Percentiles rank a stretch among this genome's conserved stretches.
These are phyloP conservation scores for Caenorhabditis auriculariae DNA, from an alignment of 2,888 invertebrate genomes.

Conservation along the genomic window DNA sequence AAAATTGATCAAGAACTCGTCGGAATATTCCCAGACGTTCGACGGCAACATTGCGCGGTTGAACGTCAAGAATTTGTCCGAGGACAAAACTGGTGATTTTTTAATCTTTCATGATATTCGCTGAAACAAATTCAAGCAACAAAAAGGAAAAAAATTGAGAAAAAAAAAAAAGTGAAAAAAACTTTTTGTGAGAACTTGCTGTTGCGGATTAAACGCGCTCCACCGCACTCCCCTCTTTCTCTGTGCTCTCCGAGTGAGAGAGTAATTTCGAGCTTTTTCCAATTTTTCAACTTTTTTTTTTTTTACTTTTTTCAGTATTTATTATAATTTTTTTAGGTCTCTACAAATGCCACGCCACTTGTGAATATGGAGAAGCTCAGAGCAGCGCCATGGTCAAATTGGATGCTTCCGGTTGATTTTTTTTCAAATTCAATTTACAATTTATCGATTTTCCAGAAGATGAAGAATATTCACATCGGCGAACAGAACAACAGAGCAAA, in stretches of 20 bases:
- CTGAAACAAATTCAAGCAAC: too few species aligned
- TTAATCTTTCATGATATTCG: too few species aligned
- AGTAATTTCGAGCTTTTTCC: too few species aligned
- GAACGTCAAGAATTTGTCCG: constrained; percentile 46
- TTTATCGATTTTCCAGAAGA: constrained; percentile 5
- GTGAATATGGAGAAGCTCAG: constrained; percentile 59
- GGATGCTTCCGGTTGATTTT: constrained; percentile 39
- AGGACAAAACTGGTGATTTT: constrained; percentile 44
- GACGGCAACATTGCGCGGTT: constrained; percentile 56
- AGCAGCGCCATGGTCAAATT: constrained; percentile 58
- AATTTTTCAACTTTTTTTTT: too few species aligned
- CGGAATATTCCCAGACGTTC: constrained; percentile 49
- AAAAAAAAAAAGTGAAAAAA: too few species aligned
- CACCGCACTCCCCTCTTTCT: too few species aligned
- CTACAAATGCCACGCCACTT: constrained; percentile 59
- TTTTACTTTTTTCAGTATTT: too few species aligned
- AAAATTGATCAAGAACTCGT: constrained; percentile 28
- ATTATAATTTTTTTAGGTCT: too few species aligned
- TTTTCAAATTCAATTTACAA: neutral
- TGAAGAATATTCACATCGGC: constrained; percentile 26
- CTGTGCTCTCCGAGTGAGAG: too few species aligned
- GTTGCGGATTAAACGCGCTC: too few species aligned
- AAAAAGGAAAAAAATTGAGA: too few species aligned
- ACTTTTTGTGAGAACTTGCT: too few species aligned
- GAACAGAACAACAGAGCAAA: constrained; percentile 30